Percentiles rank a stretch among this genome's conserved stretches.
phyloP scores from a whole-genome alignment of 2,797 vertebrate species.

The Xerus rutilus region DNA sequence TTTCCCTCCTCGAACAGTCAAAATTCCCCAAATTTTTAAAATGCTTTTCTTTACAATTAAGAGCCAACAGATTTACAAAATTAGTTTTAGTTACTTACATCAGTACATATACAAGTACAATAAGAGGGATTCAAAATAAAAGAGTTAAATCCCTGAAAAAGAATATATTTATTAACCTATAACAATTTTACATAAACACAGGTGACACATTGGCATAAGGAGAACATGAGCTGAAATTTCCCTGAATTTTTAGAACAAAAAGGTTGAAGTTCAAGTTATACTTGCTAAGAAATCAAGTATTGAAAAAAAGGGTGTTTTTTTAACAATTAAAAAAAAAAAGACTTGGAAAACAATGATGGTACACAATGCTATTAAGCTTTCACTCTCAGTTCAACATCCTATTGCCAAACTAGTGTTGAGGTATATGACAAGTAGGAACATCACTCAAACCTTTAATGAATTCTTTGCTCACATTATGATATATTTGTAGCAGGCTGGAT shows the following conservation, averaged over 20 bases:
- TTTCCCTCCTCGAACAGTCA: slow-evolving; percentile 88
- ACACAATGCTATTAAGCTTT: slow-evolving; percentile 89
- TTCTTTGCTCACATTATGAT: slow-evolving; percentile 95
- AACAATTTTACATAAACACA: slow-evolving; percentile 90
- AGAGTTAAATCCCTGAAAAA: slow-evolving; percentile 91
- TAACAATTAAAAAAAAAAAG: slow-evolving; percentile 75
- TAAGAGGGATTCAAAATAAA: slow-evolving; percentile 90
- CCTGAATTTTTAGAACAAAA: slow-evolving; percentile 97
- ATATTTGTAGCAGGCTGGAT: slow-evolving; percentile 94
- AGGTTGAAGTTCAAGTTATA: slow-evolving; percentile 94
- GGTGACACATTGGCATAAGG: slow-evolving; percentile 91
- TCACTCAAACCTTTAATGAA: slow-evolving; percentile 94
- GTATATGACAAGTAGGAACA: slow-evolving; percentile 98
- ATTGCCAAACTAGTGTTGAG: slow-evolving; percentile 99
- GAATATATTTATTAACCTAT: slow-evolving; percentile 89
- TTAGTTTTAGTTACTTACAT: slow-evolving; percentile 90
- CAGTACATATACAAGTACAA: slow-evolving; percentile 90
- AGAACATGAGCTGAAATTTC: slow-evolving; percentile 95
- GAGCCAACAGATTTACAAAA: slow-evolving; percentile 89
- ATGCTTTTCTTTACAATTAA: slow-evolving; percentile 90
- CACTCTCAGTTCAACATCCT: slow-evolving; percentile 92
- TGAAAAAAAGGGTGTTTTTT: slow-evolving; percentile 89
- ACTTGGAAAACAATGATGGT: slow-evolving; percentile 90
- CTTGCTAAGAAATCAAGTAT: slow-evolving; percentile 94
- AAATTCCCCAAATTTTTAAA: slow-evolving; percentile 87